These are phyloP conservation scores for Eulemur macaco DNA, from an alignment of 2,113 vertebrate genomes.

Conservation along the genomic window DNA sequence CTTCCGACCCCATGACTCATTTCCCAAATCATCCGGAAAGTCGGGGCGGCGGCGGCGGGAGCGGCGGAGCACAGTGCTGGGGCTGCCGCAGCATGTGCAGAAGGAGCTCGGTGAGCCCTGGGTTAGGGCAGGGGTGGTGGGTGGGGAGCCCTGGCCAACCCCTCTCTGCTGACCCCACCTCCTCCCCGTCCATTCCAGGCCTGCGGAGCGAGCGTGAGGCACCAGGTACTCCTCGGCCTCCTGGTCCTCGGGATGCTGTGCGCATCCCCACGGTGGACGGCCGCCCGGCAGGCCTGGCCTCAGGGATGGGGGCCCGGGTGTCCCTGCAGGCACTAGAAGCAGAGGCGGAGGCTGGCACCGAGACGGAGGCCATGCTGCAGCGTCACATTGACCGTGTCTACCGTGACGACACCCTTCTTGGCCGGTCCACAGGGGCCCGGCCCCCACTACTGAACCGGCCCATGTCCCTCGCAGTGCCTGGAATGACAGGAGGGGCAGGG, in stretches of 20 bases:
- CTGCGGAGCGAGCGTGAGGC: slow-evolving; percentile 61
- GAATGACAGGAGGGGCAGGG: slow-evolving; percentile 86
- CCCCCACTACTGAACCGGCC: slow-evolving; percentile 86
- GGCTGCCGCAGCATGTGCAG: slow-evolving; percentile 95
- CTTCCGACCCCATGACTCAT: slow-evolving; percentile 93
- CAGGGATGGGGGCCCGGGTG: slow-evolving; percentile 82
- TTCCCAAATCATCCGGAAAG: slow-evolving; percentile 87
- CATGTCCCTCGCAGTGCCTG: slow-evolving; percentile 93
- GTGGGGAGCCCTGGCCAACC: background rate
- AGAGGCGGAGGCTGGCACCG: slow-evolving; percentile 65
- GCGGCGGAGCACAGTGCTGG: slow-evolving; percentile 95
- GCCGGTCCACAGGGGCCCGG: slow-evolving; percentile 82
- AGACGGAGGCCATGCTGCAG: slow-evolving; percentile 81
- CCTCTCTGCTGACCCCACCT: background rate
- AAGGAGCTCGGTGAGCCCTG: slow-evolving; percentile 91
- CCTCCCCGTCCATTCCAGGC: slow-evolving; percentile 66
- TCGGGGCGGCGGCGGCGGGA: slow-evolving; percentile 86
- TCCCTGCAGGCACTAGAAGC: slow-evolving; percentile 84
- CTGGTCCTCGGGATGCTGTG: slow-evolving; percentile 74
- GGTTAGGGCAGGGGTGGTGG: rapidly evolving
- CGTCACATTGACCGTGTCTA: slow-evolving; percentile 88
- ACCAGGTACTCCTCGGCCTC: slow-evolving; percentile 56
- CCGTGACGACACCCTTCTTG: slow-evolving; percentile 86
- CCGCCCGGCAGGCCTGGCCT: slow-evolving; percentile 63
- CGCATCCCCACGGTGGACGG: slow-evolving; percentile 92